These are phyloP conservation scores for Leuciscus idus DNA, from an alignment of 2,113 vertebrate species.

Conservation along the genomic window DNA sequence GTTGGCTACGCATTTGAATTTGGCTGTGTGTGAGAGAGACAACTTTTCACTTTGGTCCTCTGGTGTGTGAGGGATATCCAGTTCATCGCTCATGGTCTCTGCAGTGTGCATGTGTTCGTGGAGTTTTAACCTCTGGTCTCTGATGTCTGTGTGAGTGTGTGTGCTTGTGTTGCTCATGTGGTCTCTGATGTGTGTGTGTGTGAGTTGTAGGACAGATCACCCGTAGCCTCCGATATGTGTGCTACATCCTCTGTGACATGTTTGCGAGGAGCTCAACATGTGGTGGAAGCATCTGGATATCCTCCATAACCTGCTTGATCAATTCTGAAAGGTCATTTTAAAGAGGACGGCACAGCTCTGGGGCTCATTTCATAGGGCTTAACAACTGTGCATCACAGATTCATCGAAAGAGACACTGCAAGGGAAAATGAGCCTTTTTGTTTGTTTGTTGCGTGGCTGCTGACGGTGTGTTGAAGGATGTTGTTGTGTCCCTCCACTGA, in stretches of 20 bases:
- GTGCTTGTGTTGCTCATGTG: neutral
- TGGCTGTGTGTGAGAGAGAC: neutral
- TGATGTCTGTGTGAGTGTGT: conserved; percentile 1
- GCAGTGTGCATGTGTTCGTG: neutral
- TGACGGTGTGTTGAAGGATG: conserved; percentile 5
- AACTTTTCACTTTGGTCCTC: conserved; percentile 11
- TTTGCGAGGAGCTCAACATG: conserved; percentile 33
- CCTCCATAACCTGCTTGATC: conserved; percentile 31
- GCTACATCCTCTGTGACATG: conserved; percentile 31
- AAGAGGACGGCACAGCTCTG: conserved; percentile 5
- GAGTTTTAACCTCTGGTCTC: neutral
- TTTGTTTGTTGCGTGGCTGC: conserved; percentile 9
- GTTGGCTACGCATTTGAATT: neutral
- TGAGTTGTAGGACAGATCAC: conserved; percentile 12
- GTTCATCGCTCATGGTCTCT: neutral
- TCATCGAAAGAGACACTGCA: neutral
- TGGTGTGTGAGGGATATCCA: conserved; percentile 9
- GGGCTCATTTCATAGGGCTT: conserved; percentile 5
- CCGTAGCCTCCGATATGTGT: conserved; percentile 31
- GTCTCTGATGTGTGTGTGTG: conserved; percentile 7
- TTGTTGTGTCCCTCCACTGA: conserved; percentile 18
- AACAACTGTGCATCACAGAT: conserved; percentile 30
- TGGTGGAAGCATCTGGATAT: conserved; percentile 40
- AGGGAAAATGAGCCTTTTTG: conserved; percentile 7
- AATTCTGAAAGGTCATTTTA: conserved; percentile 38